A percentile compares a stretch with the other conserved stretches of the same genome.
Conservation (phyloP, 2,888 invertebrate genomes). For the Leptinotarsa rubiginosa region DNA sequence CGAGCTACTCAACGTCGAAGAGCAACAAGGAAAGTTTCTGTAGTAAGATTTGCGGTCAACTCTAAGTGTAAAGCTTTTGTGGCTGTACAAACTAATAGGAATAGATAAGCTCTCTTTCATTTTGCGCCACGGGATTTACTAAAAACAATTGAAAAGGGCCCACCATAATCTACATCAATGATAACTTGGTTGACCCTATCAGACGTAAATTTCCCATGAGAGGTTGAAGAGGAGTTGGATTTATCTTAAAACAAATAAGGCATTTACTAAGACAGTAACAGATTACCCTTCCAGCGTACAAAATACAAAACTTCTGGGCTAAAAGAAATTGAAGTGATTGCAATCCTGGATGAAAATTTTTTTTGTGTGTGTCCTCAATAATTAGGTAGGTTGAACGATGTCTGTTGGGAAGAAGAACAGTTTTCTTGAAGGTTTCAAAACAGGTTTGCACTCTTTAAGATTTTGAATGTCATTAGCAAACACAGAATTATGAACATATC, state of each 20-base stretch:
- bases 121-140: not conserved
- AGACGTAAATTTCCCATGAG: not conserved
- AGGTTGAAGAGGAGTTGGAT: not conserved
- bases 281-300: not conserved
- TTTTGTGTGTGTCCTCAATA: slow-evolving; percentile 23
- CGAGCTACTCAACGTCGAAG: not conserved
- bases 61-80: not conserved
- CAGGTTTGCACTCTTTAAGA: too few species aligned
- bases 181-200: not conserved
- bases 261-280: not conserved
- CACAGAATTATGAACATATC: too few species aligned
- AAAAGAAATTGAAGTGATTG: not conserved
- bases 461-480: too few species aligned
- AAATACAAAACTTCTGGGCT: not conserved
- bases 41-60: not conserved
- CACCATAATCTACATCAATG: not conserved
- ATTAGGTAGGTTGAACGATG: not conserved
- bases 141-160: not conserved
- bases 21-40: not conserved
- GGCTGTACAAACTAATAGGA: not conserved
- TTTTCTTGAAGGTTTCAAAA: too few species aligned
- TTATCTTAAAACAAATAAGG: not conserved
- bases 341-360: slow-evolving; percentile 26
- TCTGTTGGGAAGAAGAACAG: not conserved
- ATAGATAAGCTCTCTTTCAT: not conserved